A percentile compares a stretch with the other conserved stretches of the same genome.
Conservation (phyloP, 1,140 invertebrate species). For the Stegodyphus mimosarum region DNA sequence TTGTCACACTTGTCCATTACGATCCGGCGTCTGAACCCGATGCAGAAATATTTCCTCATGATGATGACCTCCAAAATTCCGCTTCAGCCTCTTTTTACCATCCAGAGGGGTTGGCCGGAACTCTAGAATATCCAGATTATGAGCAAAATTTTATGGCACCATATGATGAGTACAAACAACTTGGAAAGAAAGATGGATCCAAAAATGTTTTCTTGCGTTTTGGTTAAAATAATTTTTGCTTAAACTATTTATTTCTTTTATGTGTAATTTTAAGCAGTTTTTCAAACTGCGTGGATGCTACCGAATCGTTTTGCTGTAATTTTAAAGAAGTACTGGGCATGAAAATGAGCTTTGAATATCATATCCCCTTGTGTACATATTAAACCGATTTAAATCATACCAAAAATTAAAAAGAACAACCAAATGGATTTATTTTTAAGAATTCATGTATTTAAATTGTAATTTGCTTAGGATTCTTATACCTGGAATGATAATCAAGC, state of each 20-base stretch:
- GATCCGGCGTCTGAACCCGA: background rate
- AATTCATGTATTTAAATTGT: no score
- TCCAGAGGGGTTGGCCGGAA: background rate
- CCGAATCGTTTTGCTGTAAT: background rate
- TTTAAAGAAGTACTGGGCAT: background rate
- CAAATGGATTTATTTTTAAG: background rate
- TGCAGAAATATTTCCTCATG: background rate
- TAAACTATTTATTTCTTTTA: background rate
- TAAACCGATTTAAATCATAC: background rate
- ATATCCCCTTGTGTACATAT: conserved; percentile 44
- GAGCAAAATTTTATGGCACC: background rate
- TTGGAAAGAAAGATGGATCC: conserved; percentile 21
- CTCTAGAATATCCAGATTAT: background rate
- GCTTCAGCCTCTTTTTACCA: background rate
- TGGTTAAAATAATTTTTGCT: conserved; percentile 23
- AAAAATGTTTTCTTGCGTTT: conserved; percentile 54
- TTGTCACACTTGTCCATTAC: background rate
- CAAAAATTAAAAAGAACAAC: background rate
- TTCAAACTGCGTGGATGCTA: background rate
- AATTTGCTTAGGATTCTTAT: no score
- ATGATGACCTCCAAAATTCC: background rate
- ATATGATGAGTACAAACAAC: background rate
- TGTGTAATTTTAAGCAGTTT: background rate
- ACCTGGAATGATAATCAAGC: no score
- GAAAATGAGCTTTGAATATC: conserved; percentile 29